Conservation (phyloP, 2,888 invertebrate species). For the Sinopyrophorus schimmeli region DNA sequence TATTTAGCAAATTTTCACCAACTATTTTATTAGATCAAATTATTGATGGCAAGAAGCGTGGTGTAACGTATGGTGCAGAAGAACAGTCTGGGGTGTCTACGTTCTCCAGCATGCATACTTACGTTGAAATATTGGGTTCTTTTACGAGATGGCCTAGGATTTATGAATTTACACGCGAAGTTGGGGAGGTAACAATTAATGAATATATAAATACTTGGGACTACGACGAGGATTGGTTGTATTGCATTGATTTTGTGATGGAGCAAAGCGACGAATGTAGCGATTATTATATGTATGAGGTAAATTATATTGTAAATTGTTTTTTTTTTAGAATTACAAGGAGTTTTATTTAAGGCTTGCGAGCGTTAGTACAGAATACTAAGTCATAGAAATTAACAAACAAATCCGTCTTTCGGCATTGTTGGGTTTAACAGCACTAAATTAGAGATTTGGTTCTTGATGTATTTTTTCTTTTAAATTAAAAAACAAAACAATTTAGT, state of each 20-base stretch:
- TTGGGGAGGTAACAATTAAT: constrained; percentile 35
- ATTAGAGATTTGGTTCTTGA: too few species aligned
- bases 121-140: not conserved
- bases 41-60: not conserved
- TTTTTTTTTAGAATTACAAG: constrained; percentile 4
- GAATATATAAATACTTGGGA: constrained; percentile 41
- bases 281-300: constrained; percentile 45
- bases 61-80: not conserved
- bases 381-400: not conserved
- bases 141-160: constrained; percentile 26
- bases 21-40: not conserved
- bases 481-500: too few species aligned
- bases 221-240: constrained; percentile 40
- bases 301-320: constrained; percentile 17
- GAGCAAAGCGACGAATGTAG: constrained; percentile 40
- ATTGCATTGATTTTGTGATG: constrained; percentile 37
- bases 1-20: not conserved
- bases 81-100: not conserved
- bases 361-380: not conserved
- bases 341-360: not conserved
- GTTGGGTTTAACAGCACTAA: too few species aligned
- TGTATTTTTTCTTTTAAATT: too few species aligned
- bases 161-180: constrained; percentile 37
- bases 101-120: not conserved
- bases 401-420: too few species aligned